Evolutionary conservation across 2,888 invertebrate genomes (phyloP).

Genomic region (Polietes domitor): DNA sequence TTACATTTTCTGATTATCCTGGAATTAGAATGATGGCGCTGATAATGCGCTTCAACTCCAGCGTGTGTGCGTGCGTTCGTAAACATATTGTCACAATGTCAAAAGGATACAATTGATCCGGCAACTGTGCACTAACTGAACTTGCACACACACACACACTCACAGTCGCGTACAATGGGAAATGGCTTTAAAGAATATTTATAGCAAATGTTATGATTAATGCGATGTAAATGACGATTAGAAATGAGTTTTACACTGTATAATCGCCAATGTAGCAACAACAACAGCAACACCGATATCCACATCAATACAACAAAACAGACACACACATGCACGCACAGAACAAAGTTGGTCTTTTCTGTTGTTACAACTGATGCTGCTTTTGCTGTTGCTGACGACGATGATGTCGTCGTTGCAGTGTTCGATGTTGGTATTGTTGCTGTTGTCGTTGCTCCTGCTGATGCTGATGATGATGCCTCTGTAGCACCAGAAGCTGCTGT

Average conservation of each 20-base stretch:
- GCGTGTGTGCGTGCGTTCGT: neutral
- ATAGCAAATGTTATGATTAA: conserved; percentile 32
- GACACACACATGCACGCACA: conserved; percentile 40
- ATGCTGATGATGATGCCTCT: neutral
- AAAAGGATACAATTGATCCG: conserved; percentile 16
- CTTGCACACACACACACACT: neutral
- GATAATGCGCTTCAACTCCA: neutral
- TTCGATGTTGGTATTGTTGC: conserved; percentile 32
- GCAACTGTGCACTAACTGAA: neutral
- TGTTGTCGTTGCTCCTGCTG: conserved; percentile 34
- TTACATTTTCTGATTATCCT: neutral
- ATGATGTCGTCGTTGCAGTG: conserved; percentile 43
- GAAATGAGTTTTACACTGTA: conserved; percentile 14
- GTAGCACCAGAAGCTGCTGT: conserved; percentile 25
- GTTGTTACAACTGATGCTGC: conserved; percentile 7
- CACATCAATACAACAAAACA: conserved; percentile 14
- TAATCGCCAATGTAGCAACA: conserved; percentile 24
- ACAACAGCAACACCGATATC: neutral
- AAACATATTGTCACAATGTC: neutral
- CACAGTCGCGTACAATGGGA: neutral
- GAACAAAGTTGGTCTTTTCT: conserved; percentile 55
- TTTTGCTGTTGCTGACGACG: conserved; percentile 43
- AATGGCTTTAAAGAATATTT: conserved; percentile 7
- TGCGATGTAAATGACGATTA: conserved; percentile 40
- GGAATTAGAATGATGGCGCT: neutral